Evolutionary conservation across 2,888 invertebrate genomes (phyloP), one percentile per base, ranked within the genome.

Genomic region (Cacoxenus indagator): DNA sequence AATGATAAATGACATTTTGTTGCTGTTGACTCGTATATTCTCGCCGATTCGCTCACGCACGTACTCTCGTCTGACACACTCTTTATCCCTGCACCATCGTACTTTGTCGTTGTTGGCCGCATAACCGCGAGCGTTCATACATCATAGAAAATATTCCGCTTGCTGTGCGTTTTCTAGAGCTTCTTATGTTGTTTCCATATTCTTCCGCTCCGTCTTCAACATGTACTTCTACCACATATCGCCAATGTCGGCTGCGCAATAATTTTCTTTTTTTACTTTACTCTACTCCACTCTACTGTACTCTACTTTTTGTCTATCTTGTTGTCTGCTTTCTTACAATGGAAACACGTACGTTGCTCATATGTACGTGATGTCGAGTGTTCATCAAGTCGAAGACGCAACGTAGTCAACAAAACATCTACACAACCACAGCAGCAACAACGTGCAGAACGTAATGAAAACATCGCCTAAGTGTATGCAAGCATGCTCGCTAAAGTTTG

Each of bases 1-100:
- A 84, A 84, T 85, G 84, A 84, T 85, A 83, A 84, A 84, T 84
- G 81, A 76, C 77, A 74, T 81, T 78, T 79, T 82, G 78, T 76
- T 74, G 73, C 72, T 72, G 69, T 45, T 69, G 64, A 31, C 22
- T 17, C 37, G 54, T 57, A 6, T 51, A 31, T 37, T 29, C 31
- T 51, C 27, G 59, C 67, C 67, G 67, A 31, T 24, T 65, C 67
- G 65, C 65, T 62, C 5, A 22, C 19, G 57, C 31, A 45, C 17
- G 24, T 29, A 14, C 14, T 43, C 48, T 31, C 55, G 19, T 19
- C 48, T 9, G 19, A 51, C 19, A 17, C 19, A 51, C 17, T 19
- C 48, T 46, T 48, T n/a, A n/a, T n/a, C n/a, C n/a, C n/a, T n/a
- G n/a, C n/a, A n/a, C n/a, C n/a, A n/a, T n/a, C n/a, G n/a, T n/a